Percentiles rank a stretch among this genome's conserved stretches.
Conservation (phyloP, 2,797 vertebrate species). For the Orestias chungarensis region DNA sequence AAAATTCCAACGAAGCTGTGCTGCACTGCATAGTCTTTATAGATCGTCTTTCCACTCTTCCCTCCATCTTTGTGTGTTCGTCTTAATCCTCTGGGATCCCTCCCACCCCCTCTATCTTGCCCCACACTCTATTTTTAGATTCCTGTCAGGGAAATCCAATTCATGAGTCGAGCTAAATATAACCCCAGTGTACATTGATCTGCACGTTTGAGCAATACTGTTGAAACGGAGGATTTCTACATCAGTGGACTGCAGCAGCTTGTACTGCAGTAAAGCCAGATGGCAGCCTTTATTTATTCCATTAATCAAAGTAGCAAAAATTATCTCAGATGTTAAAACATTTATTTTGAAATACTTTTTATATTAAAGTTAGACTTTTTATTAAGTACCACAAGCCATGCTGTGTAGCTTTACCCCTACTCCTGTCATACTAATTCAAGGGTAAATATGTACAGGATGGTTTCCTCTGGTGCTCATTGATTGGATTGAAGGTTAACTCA, state of each 20-base stretch:
- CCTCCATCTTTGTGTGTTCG: slow-evolving; percentile 27
- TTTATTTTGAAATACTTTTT: background rate
- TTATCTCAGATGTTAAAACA: background rate
- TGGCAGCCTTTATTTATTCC: background rate
- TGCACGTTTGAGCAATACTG: slow-evolving; percentile 37
- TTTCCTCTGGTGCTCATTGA: background rate
- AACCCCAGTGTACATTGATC: slow-evolving; percentile 62
- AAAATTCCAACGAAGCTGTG: slow-evolving; percentile 11
- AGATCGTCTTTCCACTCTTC: slow-evolving; percentile 24
- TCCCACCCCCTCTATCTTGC: slow-evolving; percentile 47
- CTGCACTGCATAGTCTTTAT: slow-evolving; percentile 12
- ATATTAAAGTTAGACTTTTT: background rate
- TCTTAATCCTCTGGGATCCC: slow-evolving; percentile 55
- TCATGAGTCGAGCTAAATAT: slow-evolving; percentile 66
- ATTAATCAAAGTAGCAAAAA: background rate
- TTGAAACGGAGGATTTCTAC: slow-evolving; percentile 47
- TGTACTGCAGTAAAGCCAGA: slow-evolving; percentile 19
- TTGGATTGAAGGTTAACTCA: too few relatives aligned
- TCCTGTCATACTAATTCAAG: background rate
- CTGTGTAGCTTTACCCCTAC: too few relatives aligned
- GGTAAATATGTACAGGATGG: background rate
- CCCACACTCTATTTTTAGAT: slow-evolving; percentile 74
- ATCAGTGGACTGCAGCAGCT: slow-evolving; percentile 36
- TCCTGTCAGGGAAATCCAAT: slow-evolving; percentile 76
- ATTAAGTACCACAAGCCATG: background rate